Evolutionary conservation across 2,888 invertebrate genomes (phyloP).

Genomic region (Melinopterus prodromus): DNA sequence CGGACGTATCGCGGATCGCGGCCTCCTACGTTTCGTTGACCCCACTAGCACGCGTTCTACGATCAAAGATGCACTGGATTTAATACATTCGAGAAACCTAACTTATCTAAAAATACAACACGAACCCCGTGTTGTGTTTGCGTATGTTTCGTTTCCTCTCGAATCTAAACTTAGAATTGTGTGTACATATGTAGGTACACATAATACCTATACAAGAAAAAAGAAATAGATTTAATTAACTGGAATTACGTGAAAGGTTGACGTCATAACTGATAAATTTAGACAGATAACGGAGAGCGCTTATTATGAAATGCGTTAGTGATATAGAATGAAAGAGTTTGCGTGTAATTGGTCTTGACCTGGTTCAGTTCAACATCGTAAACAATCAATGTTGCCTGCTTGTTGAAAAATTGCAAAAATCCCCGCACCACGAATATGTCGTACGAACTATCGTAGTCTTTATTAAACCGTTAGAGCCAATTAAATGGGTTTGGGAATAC

Average conservation of each 20-base stretch:
- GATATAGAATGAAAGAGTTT: neutral
- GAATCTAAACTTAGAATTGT: neutral
- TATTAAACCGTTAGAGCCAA: too few relatives aligned
- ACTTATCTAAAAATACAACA: neutral
- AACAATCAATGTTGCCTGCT: neutral
- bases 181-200: neutral
- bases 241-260: neutral
- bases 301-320: neutral
- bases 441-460: too few relatives aligned
- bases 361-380: neutral
- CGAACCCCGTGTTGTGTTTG: neutral
- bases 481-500: too few relatives aligned
- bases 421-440: too few relatives aligned
- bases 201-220: neutral
- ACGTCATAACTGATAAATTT: neutral
- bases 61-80: constrained; percentile 4
- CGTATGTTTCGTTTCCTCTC: neutral
- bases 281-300: neutral
- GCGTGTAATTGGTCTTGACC: neutral
- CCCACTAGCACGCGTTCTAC: neutral
- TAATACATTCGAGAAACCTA: neutral
- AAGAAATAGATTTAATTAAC: neutral
- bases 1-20: neutral
- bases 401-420: neutral
- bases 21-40: neutral